Evolutionary conservation across 2,888 invertebrate species (phyloP).

Genomic region (Rhingia rostrata): DNA sequence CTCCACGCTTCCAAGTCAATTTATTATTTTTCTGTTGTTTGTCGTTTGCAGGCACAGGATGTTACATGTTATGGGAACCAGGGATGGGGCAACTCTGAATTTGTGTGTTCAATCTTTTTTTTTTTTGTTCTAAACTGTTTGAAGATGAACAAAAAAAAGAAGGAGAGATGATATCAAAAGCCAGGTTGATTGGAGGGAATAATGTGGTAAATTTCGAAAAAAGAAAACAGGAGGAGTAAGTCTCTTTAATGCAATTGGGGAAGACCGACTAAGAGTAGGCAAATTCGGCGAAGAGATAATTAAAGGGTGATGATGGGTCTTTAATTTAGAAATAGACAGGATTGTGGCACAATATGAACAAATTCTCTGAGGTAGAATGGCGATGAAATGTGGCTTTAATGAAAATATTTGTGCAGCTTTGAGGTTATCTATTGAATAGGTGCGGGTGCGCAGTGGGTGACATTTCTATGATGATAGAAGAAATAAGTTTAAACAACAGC

Average conservation of each 20-base stretch:
- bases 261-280: slow-evolving; percentile 4
- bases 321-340: slow-evolving; percentile 1
- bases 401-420: no score
- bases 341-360: no score
- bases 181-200: slow-evolving; percentile 63
- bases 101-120: slow-evolving; percentile 14
- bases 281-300: neutral
- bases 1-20: slow-evolving; percentile 56
- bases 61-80: slow-evolving; percentile 50
- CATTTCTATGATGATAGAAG: no score
- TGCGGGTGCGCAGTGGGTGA: no score
- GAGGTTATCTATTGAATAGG: no score
- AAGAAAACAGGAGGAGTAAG: slow-evolving; percentile 25
- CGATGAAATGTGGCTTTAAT: no score
- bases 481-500: no score
- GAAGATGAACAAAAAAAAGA: slow-evolving; percentile 23
- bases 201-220: slow-evolving; percentile 69
- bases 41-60: slow-evolving; percentile 67
- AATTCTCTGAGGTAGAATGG: no score
- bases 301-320: neutral
- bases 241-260: slow-evolving; percentile 60
- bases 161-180: slow-evolving; percentile 57
- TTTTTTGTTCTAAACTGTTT: slow-evolving; percentile 20
- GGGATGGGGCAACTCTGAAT: slow-evolving; percentile 16
- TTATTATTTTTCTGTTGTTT: slow-evolving; percentile 71